Conservation (phyloP, 2,888 invertebrate genomes). For the Taenaris catops region DNA sequence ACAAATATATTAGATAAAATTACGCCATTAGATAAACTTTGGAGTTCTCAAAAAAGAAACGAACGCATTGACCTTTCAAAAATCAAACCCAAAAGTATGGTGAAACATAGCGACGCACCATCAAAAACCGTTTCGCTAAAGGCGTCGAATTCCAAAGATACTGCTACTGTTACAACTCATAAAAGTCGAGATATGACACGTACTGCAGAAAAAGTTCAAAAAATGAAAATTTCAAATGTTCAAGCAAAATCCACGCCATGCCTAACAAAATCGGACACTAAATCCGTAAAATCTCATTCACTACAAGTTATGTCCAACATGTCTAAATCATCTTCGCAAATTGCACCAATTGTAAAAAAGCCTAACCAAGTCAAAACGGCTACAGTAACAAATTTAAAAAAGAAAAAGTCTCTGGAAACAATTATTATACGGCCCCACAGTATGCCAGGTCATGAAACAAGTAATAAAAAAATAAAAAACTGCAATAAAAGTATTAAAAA, state of each 20-base stretch:
- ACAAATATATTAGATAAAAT: constrained; percentile 71
- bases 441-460: constrained; percentile 54
- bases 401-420: constrained; percentile 57
- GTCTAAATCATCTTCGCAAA: constrained; percentile 55
- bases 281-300: constrained; percentile 30
- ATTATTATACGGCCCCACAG: constrained; percentile 47
- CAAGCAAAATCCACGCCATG: constrained; percentile 55
- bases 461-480: constrained; percentile 54
- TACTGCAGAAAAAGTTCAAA: constrained; percentile 66
- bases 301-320: constrained; percentile 40
- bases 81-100: constrained; percentile 34
- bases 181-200: constrained; percentile 70
- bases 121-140: constrained; percentile 6
- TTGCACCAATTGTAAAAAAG: constrained; percentile 40
- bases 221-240: constrained; percentile 47
- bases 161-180: constrained; percentile 39
- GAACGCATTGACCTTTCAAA: constrained; percentile 61
- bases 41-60: constrained; percentile 70
- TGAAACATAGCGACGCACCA: constrained; percentile 1
- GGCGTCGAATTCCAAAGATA: constrained; percentile 30
- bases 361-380: constrained; percentile 55
- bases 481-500: constrained; percentile 40
- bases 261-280: constrained; percentile 32
- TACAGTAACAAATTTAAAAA: constrained; percentile 57
- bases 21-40: constrained; percentile 77